These are phyloP conservation scores for Phataginus tricuspis DNA, from an alignment of 2,797 vertebrate genomes.

Conservation along the genomic window DNA sequence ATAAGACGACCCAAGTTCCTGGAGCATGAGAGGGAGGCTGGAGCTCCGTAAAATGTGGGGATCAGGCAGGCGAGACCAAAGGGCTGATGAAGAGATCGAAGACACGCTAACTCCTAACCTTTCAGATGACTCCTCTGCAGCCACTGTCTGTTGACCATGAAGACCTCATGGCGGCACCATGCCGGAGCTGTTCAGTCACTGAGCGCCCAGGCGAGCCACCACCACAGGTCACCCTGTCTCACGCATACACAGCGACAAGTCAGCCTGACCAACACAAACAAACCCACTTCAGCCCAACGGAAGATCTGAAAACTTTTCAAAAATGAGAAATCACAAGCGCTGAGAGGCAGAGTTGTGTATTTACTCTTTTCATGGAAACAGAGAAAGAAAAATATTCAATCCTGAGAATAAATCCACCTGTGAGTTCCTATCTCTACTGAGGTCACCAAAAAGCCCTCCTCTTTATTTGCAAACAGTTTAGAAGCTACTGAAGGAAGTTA, in stretches of 20 bases:
- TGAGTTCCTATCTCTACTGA: conserved; percentile 77
- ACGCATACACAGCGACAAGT: conserved; percentile 55
- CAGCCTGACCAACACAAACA: conserved; percentile 58
- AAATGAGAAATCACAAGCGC: conserved; percentile 57
- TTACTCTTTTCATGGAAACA: conserved; percentile 77
- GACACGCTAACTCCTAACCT: background rate
- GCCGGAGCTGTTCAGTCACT: conserved; percentile 40
- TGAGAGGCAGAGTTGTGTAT: conserved; percentile 62
- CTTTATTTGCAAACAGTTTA: conserved; percentile 87
- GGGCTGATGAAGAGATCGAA: background rate
- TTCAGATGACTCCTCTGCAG: background rate
- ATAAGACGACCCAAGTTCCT: background rate
- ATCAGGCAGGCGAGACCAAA: background rate
- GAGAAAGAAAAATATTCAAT: conserved; percentile 70
- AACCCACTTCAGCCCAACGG: conserved; percentile 32
- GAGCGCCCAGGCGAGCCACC: conserved; percentile 50
- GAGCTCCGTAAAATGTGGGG: background rate
- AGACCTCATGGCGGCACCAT: background rate
- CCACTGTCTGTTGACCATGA: conserved; percentile 10
- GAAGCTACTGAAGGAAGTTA: conserved; percentile 78
- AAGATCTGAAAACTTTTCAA: conserved; percentile 53
- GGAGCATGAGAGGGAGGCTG: background rate
- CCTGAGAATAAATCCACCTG: conserved; percentile 87
- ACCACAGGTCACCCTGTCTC: conserved; percentile 52
- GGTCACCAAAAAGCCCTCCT: conserved; percentile 79